These are phyloP conservation scores for Pectinophora gossypiella DNA, from an alignment of 1,140 invertebrate genomes.

Conservation along the genomic window DNA sequence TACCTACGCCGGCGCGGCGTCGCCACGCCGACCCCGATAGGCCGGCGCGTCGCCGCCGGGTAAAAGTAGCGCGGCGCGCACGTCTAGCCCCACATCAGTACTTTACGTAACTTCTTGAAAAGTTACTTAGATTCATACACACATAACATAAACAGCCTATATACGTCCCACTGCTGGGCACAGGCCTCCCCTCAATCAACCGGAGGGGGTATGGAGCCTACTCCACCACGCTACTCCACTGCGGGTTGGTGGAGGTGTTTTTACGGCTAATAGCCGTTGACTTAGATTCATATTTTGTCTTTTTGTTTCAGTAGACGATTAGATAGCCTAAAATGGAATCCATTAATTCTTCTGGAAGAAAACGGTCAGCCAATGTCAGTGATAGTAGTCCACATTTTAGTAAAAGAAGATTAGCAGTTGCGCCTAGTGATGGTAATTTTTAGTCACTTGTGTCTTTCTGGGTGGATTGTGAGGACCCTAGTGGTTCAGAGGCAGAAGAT, in stretches of 20 bases:
- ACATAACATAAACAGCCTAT: too few species aligned
- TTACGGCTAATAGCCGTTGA: too few species aligned
- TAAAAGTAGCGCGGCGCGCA: not conserved
- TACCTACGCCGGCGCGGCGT: slow-evolving; percentile 12
- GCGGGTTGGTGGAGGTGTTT: too few species aligned
- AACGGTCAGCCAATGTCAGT: slow-evolving; percentile 1
- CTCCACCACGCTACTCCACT: too few species aligned
- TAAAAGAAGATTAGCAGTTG: not conserved
- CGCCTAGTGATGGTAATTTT: not conserved
- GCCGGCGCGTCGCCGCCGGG: slow-evolving; percentile 13
- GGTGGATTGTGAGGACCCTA: not conserved
- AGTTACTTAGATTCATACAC: too few species aligned
- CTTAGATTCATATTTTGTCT: too few species aligned
- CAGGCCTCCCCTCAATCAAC: too few species aligned
- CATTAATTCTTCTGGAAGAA: not conserved
- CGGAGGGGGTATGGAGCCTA: too few species aligned
- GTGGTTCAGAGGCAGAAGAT: not conserved
- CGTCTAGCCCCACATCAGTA: too few species aligned
- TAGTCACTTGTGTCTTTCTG: not conserved
- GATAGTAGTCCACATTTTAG: not conserved
- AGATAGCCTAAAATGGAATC: slow-evolving; percentile 5
- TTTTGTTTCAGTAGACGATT: too few species aligned
- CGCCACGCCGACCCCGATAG: slow-evolving; percentile 21
- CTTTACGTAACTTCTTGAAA: too few species aligned
- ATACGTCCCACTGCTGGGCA: too few species aligned